These are phyloP conservation scores for Dendropsophus ebraccatus DNA, from an alignment of 2,113 vertebrate species.

Conservation along the genomic window DNA sequence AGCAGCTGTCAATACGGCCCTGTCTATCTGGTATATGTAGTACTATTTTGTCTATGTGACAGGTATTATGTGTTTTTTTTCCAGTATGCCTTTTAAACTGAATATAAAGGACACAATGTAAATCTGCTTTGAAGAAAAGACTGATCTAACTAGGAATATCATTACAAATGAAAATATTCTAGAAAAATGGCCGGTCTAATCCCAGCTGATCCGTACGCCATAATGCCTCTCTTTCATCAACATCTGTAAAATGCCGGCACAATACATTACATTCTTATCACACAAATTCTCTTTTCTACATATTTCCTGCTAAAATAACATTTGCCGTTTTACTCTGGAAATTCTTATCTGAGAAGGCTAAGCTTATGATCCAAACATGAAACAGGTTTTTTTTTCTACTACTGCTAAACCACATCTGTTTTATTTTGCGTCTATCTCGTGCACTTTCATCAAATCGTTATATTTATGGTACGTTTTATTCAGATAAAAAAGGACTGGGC, in stretches of 20 bases:
- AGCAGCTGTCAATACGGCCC: too few species aligned
- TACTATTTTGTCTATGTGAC: not conserved
- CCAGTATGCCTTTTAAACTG: not conserved
- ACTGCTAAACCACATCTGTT: conserved; percentile 23
- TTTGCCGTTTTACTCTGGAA: conserved; percentile 36
- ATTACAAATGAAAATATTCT: not conserved
- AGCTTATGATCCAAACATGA: conserved; percentile 21
- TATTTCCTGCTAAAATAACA: conserved; percentile 14
- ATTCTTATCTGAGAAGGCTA: conserved; percentile 36
- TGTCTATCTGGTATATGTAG: too few species aligned
- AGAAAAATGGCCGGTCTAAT: conserved; percentile 13
- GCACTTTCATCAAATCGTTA: conserved; percentile 32
- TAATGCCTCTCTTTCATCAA: conserved; percentile 24
- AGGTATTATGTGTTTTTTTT: not conserved
- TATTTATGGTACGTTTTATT: conserved; percentile 42
- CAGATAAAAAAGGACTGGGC: conserved; percentile 29
- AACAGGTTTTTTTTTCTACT: not conserved
- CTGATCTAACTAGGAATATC: not conserved
- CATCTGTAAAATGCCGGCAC: conserved; percentile 26
- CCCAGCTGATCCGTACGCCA: not conserved
- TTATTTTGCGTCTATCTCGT: conserved; percentile 16
- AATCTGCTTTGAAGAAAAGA: not conserved
- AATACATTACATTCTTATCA: conserved; percentile 34
- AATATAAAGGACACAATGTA: not conserved
- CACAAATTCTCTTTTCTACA: conserved; percentile 1